A percentile compares a stretch with the other conserved stretches of the same genome.
Conservation (phyloP, 2,888 invertebrate genomes). For the Andrena trimmerana region DNA sequence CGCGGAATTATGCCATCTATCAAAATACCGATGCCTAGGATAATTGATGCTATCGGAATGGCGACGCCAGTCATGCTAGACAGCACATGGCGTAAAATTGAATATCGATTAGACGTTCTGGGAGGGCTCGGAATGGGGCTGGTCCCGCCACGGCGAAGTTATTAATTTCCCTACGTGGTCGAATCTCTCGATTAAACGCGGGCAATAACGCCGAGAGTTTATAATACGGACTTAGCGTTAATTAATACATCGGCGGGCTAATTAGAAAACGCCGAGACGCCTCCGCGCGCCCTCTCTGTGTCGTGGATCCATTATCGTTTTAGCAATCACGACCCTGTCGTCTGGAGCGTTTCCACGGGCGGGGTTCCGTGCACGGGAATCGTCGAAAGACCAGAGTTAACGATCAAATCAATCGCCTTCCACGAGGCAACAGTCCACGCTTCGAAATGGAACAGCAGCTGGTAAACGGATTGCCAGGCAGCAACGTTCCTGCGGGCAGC, state of each 20-base stretch:
- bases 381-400: not conserved
- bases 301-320: not conserved
- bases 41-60: slow-evolving; percentile 75
- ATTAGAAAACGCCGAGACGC: slow-evolving; percentile 24
- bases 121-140: slow-evolving; percentile 62
- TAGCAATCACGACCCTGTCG: not conserved
- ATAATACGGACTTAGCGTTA: slow-evolving; percentile 47
- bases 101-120: slow-evolving; percentile 75
- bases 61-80: slow-evolving; percentile 75
- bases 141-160: slow-evolving; percentile 62
- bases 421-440: not conserved
- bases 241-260: slow-evolving; percentile 45
- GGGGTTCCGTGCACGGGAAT: not conserved
- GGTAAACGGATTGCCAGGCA: slow-evolving; percentile 70
- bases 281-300: not conserved
- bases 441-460: slow-evolving; percentile 42
- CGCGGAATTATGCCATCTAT: slow-evolving; percentile 75
- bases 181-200: slow-evolving; percentile 71
- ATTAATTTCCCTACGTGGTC: slow-evolving; percentile 68
- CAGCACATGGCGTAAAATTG: slow-evolving; percentile 77
- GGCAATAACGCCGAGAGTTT: slow-evolving; percentile 59
- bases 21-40: slow-evolving; percentile 76
- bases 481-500: slow-evolving; percentile 57
- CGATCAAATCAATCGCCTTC: slow-evolving; percentile 12
- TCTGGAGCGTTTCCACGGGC: not conserved